Percentiles rank a stretch among this genome's conserved stretches.
Evolutionary conservation across 2,797 vertebrate genomes (phyloP).

Genomic region (Balearica regulorum): DNA sequence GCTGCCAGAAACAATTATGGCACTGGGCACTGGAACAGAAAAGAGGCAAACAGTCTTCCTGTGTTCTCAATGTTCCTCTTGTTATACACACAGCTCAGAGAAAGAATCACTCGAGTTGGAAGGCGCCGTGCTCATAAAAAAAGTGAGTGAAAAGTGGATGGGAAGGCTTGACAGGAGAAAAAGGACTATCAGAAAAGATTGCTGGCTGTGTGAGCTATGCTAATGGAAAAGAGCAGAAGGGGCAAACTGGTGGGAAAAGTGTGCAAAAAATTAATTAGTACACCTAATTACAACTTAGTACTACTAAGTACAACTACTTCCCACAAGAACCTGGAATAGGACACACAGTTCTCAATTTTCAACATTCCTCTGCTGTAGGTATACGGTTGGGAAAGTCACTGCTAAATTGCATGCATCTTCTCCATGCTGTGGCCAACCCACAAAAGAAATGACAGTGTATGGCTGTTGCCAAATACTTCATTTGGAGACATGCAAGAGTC

Average conservation of each 20-base stretch:
- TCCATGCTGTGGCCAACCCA: not conserved
- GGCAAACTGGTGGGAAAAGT: not conserved
- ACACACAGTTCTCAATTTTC: not conserved
- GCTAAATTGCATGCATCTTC: not conserved
- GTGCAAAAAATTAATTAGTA: not conserved
- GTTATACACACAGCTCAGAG: not conserved
- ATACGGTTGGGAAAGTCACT: not conserved
- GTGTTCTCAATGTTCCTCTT: constrained; percentile 47
- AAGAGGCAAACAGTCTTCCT: constrained; percentile 41
- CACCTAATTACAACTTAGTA: not conserved
- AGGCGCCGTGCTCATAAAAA: not conserved
- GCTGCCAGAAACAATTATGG: constrained; percentile 60
- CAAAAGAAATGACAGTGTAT: not conserved
- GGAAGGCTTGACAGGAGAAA: not conserved
- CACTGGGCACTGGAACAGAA: constrained; percentile 54
- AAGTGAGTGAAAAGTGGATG: not conserved
- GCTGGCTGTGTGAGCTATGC: not conserved
- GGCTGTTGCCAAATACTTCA: not conserved
- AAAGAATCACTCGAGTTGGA: constrained; percentile 39
- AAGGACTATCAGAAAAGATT: not conserved
- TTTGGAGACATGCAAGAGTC: not conserved
- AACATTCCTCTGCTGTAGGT: constrained; percentile 19
- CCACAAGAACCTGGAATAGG: not conserved
- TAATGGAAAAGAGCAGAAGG: not conserved
- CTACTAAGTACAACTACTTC: not conserved